Evolutionary conservation across 2,797 vertebrate genomes (phyloP), one percentile per base, ranked within the genome.

Genomic region (Sebastiscus albofasciatus): DNA sequence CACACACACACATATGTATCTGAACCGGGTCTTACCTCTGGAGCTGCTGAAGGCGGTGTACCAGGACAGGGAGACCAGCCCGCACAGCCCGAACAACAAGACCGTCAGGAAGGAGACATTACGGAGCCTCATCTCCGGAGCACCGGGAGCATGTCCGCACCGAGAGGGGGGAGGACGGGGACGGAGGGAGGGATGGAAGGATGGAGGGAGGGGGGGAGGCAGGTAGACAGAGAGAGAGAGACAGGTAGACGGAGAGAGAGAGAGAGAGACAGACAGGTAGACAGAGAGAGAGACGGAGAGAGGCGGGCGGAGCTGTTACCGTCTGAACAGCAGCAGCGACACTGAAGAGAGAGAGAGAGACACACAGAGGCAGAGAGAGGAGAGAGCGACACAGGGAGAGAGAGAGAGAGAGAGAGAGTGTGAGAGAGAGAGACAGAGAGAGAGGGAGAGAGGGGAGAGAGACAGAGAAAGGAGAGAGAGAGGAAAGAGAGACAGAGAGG

Each of bases 101-200:
- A 97, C 97, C 96, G 98, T 97, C 96, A 99, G 95, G 97, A 97
- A 97, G 95, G 98, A 97, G 96, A 97, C 97, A 96, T 97, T 96
- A 95, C 97, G 96, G 97, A 98, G 96, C 98, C 97, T 99, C 98
- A 99, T 98, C 96, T 97, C 97, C 97, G 92, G 96, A 92, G 90
- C 90, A 90, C 95, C 96, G 96, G 94, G 92, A 95, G 95, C 97
- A 97, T 97, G 97, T 96, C 97, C 97, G 95, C 94, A 95, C 94
- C 90, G 92, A 94, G 93, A 79, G 75, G 76, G 86, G 79, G 80
- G 80, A 59, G 72, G 73, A 42, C 18, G 67, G 83, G 72, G 61
- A 61, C 26, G 27, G 59, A 16, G n/a, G 54, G 65, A 22, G 29
- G 24, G 54, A 34, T 42, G 39, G 39, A 42, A 13, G 3, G 58